Base-by-base conservation (phyloP, 2,113 vertebrate genomes). In the Brachyhypopomus gauderio region DNA sequence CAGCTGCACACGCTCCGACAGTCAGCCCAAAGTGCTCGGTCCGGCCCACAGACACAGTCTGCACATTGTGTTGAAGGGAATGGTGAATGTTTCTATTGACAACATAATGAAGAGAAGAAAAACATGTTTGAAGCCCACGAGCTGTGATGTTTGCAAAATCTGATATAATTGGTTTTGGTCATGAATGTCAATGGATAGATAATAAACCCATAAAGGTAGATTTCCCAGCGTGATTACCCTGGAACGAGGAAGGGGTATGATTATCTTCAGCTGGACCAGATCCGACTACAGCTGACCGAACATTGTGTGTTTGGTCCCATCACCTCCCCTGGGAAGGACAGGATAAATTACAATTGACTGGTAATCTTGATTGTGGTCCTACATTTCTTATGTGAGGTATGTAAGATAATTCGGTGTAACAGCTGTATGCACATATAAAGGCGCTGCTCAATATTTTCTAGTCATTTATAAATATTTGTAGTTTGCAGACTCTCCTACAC, bases 331-430 rank as follows among this genome's bases (percentile, higher is more conserved):
- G 34, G 74, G 66, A 62, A 60, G 75, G 45, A 78, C n/a, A 64
- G 75, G 58, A 36, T 30, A 27, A 38, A 16, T 58, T 72, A 7
- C 67, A 25, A 74, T 66, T 25, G 62, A 74, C 48, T 75, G 38
- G 19, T 72, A n/a, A 72, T 64, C 66, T 83, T 67, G 75, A 81
- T 78, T 14, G 67, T 73, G 48, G 30, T 30, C 30, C 30, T 30
- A 30, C 30, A 1, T 30, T 30, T 2, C 30, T 1, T 30, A 30
- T 30, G 30, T 30, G 3, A 30, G 34, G 60, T 62, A 83, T 83
- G 83, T 66, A 67, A 77, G 84, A 79, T 81, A 0, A 52, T 52
- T 52, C 83, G 80, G 59, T 22, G 3, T n/a, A 70, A 70, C 66
- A 22, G 27, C 66, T 70, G 36, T 20, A 70, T 34, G 36, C 22